Base-by-base conservation (phyloP, 2,888 invertebrate genomes). In the Epicampocera succincta region DNA sequence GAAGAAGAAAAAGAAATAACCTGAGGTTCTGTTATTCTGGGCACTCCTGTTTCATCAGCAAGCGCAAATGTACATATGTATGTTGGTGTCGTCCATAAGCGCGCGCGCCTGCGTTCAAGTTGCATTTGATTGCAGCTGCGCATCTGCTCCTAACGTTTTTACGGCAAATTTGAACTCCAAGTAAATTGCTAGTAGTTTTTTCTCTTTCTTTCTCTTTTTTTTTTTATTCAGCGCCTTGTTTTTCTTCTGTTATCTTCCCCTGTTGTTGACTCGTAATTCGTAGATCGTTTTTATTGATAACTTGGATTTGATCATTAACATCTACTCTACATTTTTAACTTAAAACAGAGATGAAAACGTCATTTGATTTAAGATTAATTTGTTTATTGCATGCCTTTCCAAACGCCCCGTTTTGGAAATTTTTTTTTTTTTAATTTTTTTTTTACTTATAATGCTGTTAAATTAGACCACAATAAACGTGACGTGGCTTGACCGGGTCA, bases 101-200 rank as follows among this genome's bases (percentile, higher is more conserved):
- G 82, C 71, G 82, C 71, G 74, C 66, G 77, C 68, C 71, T 71
- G 77, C 72, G 71, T 71, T 58, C 74, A 50, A 21, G 48, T 66
- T 82, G 74, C 78, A 82, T 82, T 78, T 75, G 65, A 60, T 78
- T 82, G 82, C 82, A 82, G 82, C 82, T 82, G 82, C 71, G 65
- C 78, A 71, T 78, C 71, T 78, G 82, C 82, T 78, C 78, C 78
- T 78, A 78, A 78, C 74, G 56, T 78, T 82, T 63, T 65, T 48
- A 61, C 58, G 50, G 58, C 60, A 21, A 71, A 19, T 5, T 15
- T 44, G 42, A 21, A 78, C 38, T 42, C 80, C n/a, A 69, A 71
- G 15, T 25, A 71, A 80, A 75, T 29, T 44, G 17, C 56, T 68
- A 46, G 48, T 46, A 68, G 54, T 68, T 61, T 61, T 46, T 42